A percentile compares a stretch with the other conserved stretches of the same genome.
Conservation (phyloP, 92 coral and sea anemone genomes). For the Parazoanthus atlanticus region DNA sequence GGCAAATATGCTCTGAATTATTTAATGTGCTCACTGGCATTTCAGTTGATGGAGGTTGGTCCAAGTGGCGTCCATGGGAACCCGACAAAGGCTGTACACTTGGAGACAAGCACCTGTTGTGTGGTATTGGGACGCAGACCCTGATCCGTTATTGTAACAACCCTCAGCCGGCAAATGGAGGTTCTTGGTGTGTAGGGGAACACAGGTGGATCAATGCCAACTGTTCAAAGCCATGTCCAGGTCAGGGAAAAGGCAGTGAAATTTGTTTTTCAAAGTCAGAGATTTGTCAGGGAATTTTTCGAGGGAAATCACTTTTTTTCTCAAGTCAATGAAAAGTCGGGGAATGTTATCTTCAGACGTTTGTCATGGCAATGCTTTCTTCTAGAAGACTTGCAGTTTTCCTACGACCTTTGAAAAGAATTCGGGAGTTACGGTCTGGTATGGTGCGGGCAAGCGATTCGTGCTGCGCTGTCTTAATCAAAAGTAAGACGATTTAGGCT, state of each 20-base stretch:
- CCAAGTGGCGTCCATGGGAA: conserved; percentile 31
- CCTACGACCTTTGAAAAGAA: too few relatives aligned
- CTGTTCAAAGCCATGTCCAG: conserved; percentile 33
- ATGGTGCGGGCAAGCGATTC: too few relatives aligned
- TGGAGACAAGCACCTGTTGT: conserved; percentile 14
- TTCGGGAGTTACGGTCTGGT: too few relatives aligned
- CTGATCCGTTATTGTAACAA: conserved; percentile 24
- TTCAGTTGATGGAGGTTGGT: conserved; percentile 44
- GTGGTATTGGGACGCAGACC: conserved; percentile 32
- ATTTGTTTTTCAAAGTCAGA: too few relatives aligned
- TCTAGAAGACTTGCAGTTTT: too few relatives aligned
- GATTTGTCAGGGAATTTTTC: too few relatives aligned
- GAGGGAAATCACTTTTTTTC: too few relatives aligned
- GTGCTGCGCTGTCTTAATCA: too few relatives aligned
- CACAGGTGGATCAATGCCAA: conserved; percentile 17
- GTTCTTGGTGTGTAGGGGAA: conserved; percentile 21
- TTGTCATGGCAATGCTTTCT: too few relatives aligned
- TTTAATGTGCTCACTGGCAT: not conserved
- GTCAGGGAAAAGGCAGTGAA: not conserved
- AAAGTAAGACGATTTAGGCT: too few relatives aligned
- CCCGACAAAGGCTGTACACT: conserved; percentile 27
- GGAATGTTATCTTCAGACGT: too few relatives aligned
- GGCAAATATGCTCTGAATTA: not conserved
- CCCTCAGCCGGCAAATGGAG: conserved; percentile 15
- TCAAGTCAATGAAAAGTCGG: too few relatives aligned